phyloP scores from a whole-genome alignment of 1,140 invertebrate genomes.

The Hyles vespertilio region DNA sequence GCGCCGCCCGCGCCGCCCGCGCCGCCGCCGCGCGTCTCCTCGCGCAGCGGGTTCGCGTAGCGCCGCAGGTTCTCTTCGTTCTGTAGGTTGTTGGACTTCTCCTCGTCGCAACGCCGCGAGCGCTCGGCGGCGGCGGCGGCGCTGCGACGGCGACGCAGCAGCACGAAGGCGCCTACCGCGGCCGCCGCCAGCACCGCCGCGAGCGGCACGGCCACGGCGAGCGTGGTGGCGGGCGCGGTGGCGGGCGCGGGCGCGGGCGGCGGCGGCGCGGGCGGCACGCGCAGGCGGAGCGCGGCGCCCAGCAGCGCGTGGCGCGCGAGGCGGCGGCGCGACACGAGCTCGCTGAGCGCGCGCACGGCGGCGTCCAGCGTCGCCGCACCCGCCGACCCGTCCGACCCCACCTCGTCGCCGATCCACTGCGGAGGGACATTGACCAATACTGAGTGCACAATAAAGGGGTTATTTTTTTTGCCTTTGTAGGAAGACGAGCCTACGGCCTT shows the following conservation, averaged over 20 bases:
- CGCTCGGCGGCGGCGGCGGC: conserved; percentile 76
- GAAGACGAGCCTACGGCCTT: no score
- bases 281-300: conserved; percentile 82
- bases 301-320: conserved; percentile 71
- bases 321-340: conserved; percentile 52
- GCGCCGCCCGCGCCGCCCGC: conserved; percentile 37
- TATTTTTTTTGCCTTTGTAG: no score
- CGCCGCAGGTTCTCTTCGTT: conserved; percentile 91
- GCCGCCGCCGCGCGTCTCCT: conserved; percentile 63
- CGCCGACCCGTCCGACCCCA: conserved; percentile 34
- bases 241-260: conserved; percentile 80
- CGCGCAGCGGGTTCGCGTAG: conserved; percentile 76
- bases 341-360: conserved; percentile 51
- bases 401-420: conserved; percentile 59
- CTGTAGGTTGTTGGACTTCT: conserved; percentile 92
- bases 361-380: conserved; percentile 34
- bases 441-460: no score
- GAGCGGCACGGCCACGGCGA: conserved; percentile 77
- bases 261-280: conserved; percentile 81
- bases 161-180: conserved; percentile 63
- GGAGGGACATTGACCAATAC: conserved; percentile 14
- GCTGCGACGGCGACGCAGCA: conserved; percentile 63
- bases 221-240: conserved; percentile 84
- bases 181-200: conserved; percentile 69
- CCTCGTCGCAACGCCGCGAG: conserved; percentile 84